Evolutionary conservation across 2,797 vertebrate species (phyloP), one percentile per base, ranked within the genome.

Genomic region (Rhodeus uyekii): DNA sequence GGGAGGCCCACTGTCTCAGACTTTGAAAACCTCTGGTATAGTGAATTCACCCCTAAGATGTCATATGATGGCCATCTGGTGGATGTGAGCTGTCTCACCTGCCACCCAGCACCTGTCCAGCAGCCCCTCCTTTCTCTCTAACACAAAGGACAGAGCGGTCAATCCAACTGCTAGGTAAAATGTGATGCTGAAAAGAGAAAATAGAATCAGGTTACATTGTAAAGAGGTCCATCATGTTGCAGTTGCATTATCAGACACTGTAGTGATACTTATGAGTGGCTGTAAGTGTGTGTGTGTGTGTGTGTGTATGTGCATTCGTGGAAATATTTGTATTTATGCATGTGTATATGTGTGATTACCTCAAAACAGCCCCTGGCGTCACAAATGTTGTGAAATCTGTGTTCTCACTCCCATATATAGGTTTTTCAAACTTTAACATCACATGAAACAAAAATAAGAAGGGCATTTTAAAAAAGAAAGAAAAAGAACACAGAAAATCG

Each of bases 81-180:
- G 9, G 4, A 38, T 19, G 4, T 71, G 16, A 61, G 24, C 22
- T 24, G 34, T 76, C 89, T 92, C 84, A 96, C 95, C 95, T 94
- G 94, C 93, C 2, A 95, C 94, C 93, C 93, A 94, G 81, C 93
- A 94, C 67, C 95, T 89, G 89, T 96, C 93, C 88, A 96, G 9
- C 78, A 96, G 91, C 0, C 94, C 94, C 76, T 95, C 94, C 84
- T 94, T 95, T 78, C 93, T 93, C 88, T 96, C 94, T 83, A 94
- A 87, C 71, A 95, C 94, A 34, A 96, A 96, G 73, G 95, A 96
- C 27, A 96, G 90, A 0, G 94, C 94, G 0, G 94, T 96, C 86
- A 96, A 89, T 3, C 95, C 95, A 82, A 96, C 91, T 0, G 95
- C 95, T 91, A 96, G 89, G 84, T 95, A 95, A 89, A 95, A 96